Evolutionary conservation across 2,797 vertebrate genomes (phyloP).

Genomic region (Hydrophis major): DNA sequence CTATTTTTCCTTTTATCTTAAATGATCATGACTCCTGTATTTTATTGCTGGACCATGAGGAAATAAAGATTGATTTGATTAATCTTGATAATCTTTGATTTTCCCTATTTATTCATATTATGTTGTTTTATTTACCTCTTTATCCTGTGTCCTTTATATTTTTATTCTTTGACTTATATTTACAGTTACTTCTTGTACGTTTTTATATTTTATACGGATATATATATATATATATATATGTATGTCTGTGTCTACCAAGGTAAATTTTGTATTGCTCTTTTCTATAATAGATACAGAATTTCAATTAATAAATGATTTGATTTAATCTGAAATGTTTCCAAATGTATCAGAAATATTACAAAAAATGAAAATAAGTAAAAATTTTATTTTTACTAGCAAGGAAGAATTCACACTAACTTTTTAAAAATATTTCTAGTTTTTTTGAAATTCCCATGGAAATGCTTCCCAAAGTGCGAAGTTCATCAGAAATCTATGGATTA

Average conservation of each 20-base stretch:
- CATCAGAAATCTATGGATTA: constrained; percentile 95
- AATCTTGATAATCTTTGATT: neutral
- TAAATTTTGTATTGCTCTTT: neutral
- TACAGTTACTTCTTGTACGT: neutral
- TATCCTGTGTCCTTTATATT: neutral
- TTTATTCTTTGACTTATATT: neutral
- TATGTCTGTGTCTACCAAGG: neutral
- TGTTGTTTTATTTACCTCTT: neutral
- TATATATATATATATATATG: too few relatives aligned
- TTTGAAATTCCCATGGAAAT: constrained; percentile 96
- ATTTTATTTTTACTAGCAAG: neutral
- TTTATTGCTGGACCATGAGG: neutral
- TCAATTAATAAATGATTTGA: neutral
- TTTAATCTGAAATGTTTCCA: neutral
- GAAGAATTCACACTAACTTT: neutral
- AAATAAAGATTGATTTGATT: neutral
- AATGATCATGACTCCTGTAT: neutral
- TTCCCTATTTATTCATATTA: neutral
- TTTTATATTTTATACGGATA: neutral
- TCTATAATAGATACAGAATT: neutral
- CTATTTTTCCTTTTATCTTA: neutral
- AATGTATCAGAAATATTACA: neutral
- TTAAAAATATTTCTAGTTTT: constrained; percentile 76
- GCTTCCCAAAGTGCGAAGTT: constrained; percentile 91
- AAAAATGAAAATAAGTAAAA: neutral